Base-by-base conservation (phyloP, 2,888 invertebrate species). In the Onthophagus sagittarius region DNA sequence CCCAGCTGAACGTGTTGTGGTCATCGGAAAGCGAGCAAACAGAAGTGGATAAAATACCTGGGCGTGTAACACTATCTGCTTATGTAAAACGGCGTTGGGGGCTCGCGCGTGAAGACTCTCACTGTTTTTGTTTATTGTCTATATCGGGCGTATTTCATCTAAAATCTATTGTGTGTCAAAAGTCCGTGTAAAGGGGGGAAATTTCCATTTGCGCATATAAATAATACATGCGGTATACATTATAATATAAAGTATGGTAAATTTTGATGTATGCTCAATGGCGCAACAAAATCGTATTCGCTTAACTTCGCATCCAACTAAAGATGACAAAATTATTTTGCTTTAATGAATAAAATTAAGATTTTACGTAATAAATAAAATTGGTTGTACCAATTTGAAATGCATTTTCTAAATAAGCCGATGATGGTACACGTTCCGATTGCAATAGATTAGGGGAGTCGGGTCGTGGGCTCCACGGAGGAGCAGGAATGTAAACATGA, bases 401-500 rank as follows among this genome's bases (percentile, higher is more conserved):
- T 73, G 73, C 72, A 74, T 74, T 77, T 77, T 75, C 75, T 77
- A 75, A 77, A 76, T 76, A 77, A 74, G 77, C 76, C 73, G 73
- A 74, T 23, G 23, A 23, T 74, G 76, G 73, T 73, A 70, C 69
- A 74, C 72, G 74, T 74, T 74, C 70, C 75, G 75, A 74, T 75
- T 76, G 74, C 73, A 74, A 76, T 78, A 77, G 79, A 78, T 79
- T 79, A 79, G 78, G 76, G 78, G 73, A 76, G 75, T 77, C 75
- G 77, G 74, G 75, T 72, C 75, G 76, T 76, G 75, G 76, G 75
- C 76, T 77, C 76, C 75, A 78, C 76, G 75, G 72, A 71, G 72
- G 75, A 77, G 72, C 76, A 77, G 73, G 76, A 75, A 78, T 77
- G 77, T 78, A 78, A 79, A 78, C 78, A 78, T 78, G 78, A 79